Conservation (phyloP, 2,113 vertebrate genomes). For the Leucopternis melanops region DNA sequence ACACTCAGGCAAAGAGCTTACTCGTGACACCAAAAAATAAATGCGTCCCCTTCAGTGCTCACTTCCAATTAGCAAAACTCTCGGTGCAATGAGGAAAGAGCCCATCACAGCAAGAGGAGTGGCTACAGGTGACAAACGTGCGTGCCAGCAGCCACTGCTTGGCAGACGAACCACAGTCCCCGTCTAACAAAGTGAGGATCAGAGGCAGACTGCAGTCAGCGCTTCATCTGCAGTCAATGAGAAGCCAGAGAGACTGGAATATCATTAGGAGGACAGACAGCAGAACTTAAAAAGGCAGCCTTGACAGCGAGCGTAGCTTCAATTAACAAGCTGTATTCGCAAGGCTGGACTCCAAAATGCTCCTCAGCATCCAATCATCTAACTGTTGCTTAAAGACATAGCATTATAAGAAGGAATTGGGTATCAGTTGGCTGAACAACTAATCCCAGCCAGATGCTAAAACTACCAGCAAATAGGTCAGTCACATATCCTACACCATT, state of each 20-base stretch:
- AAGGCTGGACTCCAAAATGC: background rate
- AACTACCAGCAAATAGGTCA: background rate
- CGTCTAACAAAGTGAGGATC: background rate
- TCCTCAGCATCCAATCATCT: background rate
- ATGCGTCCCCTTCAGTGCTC: accelerated
- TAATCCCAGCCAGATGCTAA: background rate
- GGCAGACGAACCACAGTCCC: background rate
- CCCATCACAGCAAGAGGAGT: background rate
- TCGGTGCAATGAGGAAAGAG: background rate
- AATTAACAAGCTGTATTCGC: background rate
- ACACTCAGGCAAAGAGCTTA: background rate
- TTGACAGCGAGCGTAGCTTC: background rate
- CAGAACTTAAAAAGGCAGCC: background rate
- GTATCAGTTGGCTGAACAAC: background rate
- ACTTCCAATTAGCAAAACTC: background rate
- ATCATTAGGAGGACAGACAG: background rate
- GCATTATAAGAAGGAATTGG: background rate
- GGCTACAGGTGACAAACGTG: slow-evolving; percentile 12
- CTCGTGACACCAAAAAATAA: background rate
- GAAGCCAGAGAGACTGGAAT: background rate
- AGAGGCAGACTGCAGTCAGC: background rate
- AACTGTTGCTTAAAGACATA: background rate
- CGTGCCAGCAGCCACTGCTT: background rate
- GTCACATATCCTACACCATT: background rate
- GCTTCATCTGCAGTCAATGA: background rate